phyloP scores from a whole-genome alignment of 37 sponge, comb jelly and placozoan genomes.

The Aphrocallistes beatrix region DNA sequence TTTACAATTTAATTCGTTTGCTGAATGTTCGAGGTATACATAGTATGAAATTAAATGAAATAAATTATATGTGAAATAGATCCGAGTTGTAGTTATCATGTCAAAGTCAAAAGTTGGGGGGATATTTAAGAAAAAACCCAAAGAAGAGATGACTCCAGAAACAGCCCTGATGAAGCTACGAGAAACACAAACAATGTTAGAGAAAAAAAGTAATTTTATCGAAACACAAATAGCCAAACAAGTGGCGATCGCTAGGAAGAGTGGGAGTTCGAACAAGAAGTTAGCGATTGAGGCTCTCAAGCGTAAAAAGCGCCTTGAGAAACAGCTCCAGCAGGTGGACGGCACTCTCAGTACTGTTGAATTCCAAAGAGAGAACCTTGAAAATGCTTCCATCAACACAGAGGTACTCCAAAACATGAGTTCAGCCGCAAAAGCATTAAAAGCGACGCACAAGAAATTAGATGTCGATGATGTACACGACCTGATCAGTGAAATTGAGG shows the following conservation, averaged over 20 bases:
- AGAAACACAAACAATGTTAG: slow-evolving; percentile 16
- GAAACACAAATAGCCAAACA: slow-evolving; percentile 1
- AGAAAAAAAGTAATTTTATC: not conserved
- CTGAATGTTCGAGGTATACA: too few species aligned
- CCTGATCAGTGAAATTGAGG: slow-evolving; percentile 8
- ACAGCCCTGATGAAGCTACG: not conserved
- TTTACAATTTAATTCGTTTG: too few species aligned
- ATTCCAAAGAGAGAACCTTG: slow-evolving; percentile 7
- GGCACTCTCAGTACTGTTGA: slow-evolving; percentile 16
- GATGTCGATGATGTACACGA: slow-evolving; percentile 18
- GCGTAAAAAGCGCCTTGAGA: slow-evolving; percentile 14
- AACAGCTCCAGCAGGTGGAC: slow-evolving; percentile 10
- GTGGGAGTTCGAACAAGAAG: not conserved
- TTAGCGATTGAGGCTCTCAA: not conserved
- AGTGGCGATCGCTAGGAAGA: not conserved
- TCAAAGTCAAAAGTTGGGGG: too few species aligned
- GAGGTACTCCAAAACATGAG: slow-evolving; percentile 17
- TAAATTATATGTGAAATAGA: too few species aligned
- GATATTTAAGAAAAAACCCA: not conserved
- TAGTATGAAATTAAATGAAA: too few species aligned
- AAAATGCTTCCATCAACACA: slow-evolving; percentile 12
- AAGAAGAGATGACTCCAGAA: not conserved
- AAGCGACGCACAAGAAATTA: slow-evolving; percentile 7
- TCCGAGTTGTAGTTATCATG: too few species aligned
- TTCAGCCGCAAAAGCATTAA: slow-evolving; percentile 3